These are phyloP conservation scores for Cerastis rubricosa DNA, from an alignment of 2,888 invertebrate species.

Conservation along the genomic window DNA sequence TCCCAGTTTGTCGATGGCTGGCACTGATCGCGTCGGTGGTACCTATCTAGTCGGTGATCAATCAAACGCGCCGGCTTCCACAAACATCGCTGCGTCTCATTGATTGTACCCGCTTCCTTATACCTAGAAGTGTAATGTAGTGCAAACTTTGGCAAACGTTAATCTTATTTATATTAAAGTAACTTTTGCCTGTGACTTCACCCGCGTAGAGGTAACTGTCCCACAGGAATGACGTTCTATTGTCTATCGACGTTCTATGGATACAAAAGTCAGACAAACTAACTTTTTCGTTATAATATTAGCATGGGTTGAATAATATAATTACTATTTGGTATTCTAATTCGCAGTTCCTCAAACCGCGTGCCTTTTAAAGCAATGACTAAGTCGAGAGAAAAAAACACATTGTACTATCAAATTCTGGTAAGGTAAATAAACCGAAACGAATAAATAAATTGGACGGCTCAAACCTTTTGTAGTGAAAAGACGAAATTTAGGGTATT, in stretches of 20 bases:
- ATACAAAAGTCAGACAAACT: neutral
- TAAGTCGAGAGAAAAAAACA: neutral
- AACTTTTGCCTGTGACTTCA: too few species aligned
- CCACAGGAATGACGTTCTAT: neutral
- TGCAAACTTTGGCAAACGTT: neutral
- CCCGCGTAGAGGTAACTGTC: neutral
- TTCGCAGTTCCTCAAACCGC: neutral
- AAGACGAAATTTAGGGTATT: neutral
- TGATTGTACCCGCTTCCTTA: slow-evolving; percentile 25
- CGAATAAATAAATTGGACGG: neutral
- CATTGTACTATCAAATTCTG: neutral
- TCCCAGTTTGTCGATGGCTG: slow-evolving; percentile 16
- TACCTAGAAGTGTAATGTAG: neutral
- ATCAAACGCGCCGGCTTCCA: slow-evolving; percentile 30
- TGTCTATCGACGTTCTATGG: too few species aligned
- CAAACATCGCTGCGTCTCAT: slow-evolving; percentile 6
- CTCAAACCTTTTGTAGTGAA: neutral
- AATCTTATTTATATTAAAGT: neutral
- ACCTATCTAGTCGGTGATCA: slow-evolving; percentile 28
- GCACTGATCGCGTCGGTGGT: neutral
- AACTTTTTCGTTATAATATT: neutral
- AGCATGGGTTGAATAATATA: neutral
- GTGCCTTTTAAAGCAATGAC: neutral
- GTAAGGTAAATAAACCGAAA: neutral
- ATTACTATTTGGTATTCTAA: too few species aligned